A percentile compares a stretch with the other conserved stretches of the same genome.
Evolutionary conservation across 1,140 invertebrate genomes (phyloP).

Genomic region (Drosophila pruinosa): DNA sequence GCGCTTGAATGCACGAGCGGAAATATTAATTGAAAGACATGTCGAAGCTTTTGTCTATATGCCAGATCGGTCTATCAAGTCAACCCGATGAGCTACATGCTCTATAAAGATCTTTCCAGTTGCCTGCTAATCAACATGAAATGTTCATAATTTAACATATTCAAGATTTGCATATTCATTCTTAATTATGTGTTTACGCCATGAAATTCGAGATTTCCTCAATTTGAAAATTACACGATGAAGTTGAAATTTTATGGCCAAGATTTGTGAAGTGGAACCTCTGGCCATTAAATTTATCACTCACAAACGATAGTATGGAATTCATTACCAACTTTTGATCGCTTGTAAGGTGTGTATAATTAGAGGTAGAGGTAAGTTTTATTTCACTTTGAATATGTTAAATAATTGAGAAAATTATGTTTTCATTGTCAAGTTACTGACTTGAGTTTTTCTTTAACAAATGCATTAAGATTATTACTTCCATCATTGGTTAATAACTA

Average conservation of each 20-base stretch:
- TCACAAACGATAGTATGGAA: neutral
- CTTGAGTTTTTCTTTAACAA: neutral
- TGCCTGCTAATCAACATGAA: neutral
- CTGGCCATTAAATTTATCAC: neutral
- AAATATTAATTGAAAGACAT: slow-evolving; percentile 68
- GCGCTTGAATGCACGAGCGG: slow-evolving; percentile 46
- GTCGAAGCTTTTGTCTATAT: slow-evolving; percentile 32
- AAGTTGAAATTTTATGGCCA: neutral
- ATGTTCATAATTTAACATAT: neutral
- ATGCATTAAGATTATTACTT: too few relatives aligned
- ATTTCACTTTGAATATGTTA: neutral
- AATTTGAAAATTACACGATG: neutral
- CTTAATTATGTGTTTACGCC: neutral
- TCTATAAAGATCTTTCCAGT: neutral
- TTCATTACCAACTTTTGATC: neutral
- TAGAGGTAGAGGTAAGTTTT: too few relatives aligned
- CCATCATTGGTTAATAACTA: too few relatives aligned
- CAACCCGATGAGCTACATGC: slow-evolving; percentile 21
- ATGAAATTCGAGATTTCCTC: neutral
- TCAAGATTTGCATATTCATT: neutral
- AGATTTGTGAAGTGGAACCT: neutral
- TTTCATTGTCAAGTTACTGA: neutral
- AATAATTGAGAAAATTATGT: neutral
- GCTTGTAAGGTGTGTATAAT: neutral
- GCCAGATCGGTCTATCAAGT: slow-evolving; percentile 8